Conservation (phyloP, 2,888 invertebrate species). For the Dryobotodes eremita region DNA sequence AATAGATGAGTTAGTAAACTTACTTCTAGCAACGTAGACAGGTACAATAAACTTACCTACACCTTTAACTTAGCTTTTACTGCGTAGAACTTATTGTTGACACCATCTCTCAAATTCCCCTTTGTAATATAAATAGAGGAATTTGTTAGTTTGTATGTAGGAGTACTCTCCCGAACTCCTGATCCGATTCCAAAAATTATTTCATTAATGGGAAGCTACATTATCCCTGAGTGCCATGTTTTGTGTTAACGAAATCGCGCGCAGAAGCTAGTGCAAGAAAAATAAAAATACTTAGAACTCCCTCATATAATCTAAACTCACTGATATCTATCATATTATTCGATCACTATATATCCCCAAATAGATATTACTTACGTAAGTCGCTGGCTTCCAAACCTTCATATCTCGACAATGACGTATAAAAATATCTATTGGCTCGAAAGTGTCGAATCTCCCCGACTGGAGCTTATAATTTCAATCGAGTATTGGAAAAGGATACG, state of each 20-base stretch:
- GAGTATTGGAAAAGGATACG: constrained; percentile 53
- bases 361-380: constrained; percentile 48
- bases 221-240: not conserved
- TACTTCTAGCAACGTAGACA: not conserved
- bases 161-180: not conserved
- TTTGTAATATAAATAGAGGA: not conserved
- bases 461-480: constrained; percentile 63
- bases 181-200: not conserved
- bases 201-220: not conserved
- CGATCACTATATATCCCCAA: constrained; percentile 39
- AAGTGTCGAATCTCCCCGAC: constrained; percentile 54
- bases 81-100: not conserved
- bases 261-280: not conserved
- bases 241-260: not conserved
- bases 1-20: not conserved
- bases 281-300: not conserved
- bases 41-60: not conserved
- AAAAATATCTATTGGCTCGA: constrained; percentile 54
- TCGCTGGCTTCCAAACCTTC: constrained; percentile 47
- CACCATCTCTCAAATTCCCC: too few relatives aligned
- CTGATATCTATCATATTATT: constrained; percentile 23
- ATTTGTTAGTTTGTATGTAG: not conserved
- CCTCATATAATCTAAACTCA: not conserved
- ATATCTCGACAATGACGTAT: constrained; percentile 51
- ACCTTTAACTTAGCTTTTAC: not conserved